Evolutionary conservation across 2,888 invertebrate species (phyloP).

Genomic region (Lycaena phlaeas): DNA sequence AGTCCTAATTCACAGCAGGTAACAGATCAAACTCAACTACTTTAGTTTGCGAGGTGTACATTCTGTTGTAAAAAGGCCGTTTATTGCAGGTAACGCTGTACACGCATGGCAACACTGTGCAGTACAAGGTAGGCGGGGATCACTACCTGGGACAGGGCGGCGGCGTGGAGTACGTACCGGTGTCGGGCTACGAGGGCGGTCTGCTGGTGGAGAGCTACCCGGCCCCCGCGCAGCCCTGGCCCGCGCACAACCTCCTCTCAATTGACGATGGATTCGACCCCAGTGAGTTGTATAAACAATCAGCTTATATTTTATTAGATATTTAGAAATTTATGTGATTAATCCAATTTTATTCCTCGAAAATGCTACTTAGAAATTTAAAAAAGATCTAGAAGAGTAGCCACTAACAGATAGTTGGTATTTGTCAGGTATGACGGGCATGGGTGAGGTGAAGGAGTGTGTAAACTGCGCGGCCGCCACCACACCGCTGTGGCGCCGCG

Average conservation of each 20-base stretch:
- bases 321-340: too few species aligned
- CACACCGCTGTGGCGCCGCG: slow-evolving; percentile 97
- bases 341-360: too few species aligned
- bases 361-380: too few species aligned
- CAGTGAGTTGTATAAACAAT: too few species aligned
- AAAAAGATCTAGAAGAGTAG: too few species aligned
- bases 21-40: not conserved
- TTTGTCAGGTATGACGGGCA: slow-evolving; percentile 49
- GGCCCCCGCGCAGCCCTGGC: slow-evolving; percentile 58
- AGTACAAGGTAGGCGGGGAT: slow-evolving; percentile 66
- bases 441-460: slow-evolving; percentile 85
- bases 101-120: slow-evolving; percentile 65
- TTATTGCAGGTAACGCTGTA: slow-evolving; percentile 69
- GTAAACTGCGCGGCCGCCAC: slow-evolving; percentile 94
- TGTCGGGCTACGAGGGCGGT: slow-evolving; percentile 62
- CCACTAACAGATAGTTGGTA: too few species aligned
- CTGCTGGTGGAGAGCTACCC: slow-evolving; percentile 58
- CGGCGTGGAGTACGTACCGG: slow-evolving; percentile 61
- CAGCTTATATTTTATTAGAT: too few species aligned
- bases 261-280: slow-evolving; percentile 68
- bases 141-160: slow-evolving; percentile 46
- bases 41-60: too few species aligned
- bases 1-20: slow-evolving; percentile 75
- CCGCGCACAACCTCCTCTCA: slow-evolving; percentile 49
- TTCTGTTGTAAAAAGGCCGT: too few species aligned